Conservation (phyloP, 2,888 invertebrate species). For the Ferdinandea cuprea region DNA sequence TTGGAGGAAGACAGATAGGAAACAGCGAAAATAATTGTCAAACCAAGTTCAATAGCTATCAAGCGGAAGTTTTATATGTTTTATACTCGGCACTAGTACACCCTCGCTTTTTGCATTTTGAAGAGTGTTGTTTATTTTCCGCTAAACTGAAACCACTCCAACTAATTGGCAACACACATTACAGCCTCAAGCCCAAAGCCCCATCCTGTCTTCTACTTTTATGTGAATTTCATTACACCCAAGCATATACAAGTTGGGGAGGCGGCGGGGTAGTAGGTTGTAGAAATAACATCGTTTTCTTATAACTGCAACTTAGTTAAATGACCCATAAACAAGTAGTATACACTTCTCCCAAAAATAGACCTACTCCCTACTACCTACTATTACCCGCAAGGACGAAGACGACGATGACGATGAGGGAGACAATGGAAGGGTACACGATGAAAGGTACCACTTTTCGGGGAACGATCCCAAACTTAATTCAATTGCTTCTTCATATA, state of each 20-base stretch:
- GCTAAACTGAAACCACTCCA: constrained; percentile 71
- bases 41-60: constrained; percentile 72
- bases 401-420: neutral
- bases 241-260: neutral
- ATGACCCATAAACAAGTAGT: constrained; percentile 71
- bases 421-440: neutral
- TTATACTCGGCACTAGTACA: constrained; percentile 9
- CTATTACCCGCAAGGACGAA: neutral
- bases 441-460: constrained; percentile 47
- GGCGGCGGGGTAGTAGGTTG: neutral
- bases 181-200: neutral
- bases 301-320: constrained; percentile 70
- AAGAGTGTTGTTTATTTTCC: constrained; percentile 61
- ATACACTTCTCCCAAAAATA: constrained; percentile 36
- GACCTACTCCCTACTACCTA: constrained; percentile 16
- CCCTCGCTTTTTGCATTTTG: neutral
- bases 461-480: constrained; percentile 53
- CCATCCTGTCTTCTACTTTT: constrained; percentile 5
- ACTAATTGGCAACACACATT: constrained; percentile 69
- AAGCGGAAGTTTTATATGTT: constrained; percentile 64
- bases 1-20: neutral
- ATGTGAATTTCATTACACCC: constrained; percentile 63
- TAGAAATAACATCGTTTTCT: constrained; percentile 40
- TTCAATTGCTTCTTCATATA: constrained; percentile 62
- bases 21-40: constrained; percentile 63